Conservation (phyloP, 1,140 invertebrate genomes). For the Heliconius eleuchia region DNA sequence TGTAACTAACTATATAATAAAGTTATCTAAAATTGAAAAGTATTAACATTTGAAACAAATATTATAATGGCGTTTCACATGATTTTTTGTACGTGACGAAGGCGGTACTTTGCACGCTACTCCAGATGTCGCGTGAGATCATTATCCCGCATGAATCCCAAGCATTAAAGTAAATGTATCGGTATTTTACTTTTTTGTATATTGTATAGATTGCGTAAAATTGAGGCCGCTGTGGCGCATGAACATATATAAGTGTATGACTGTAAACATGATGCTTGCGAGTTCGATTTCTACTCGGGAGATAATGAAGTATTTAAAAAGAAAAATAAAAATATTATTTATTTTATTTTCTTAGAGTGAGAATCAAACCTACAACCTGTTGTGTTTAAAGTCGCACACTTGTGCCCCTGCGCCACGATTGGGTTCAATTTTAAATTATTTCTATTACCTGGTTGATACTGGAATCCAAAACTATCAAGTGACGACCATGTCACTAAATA, state of each 20-base stretch:
- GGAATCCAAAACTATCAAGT: neutral
- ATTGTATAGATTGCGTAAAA: neutral
- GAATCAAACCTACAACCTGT: too few relatives aligned
- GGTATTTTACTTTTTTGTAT: neutral
- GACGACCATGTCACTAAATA: neutral
- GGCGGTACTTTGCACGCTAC: neutral
- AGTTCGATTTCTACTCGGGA: neutral
- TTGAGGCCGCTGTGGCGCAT: neutral
- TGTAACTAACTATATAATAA: too few relatives aligned
- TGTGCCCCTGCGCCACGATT: too few relatives aligned
- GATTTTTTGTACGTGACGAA: conserved; percentile 6
- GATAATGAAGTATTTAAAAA: too few relatives aligned
- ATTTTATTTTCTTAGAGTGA: too few relatives aligned
- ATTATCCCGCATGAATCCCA: conserved; percentile 7
- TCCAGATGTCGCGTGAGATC: conserved; percentile 13
- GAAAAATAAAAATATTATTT: too few relatives aligned
- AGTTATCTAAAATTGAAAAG: neutral
- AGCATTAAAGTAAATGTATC: conserved; percentile 4
- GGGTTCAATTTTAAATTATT: neutral
- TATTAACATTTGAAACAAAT: neutral
- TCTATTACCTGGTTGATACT: too few relatives aligned
- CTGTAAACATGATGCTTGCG: neutral
- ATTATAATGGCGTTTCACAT: neutral
- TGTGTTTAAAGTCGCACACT: too few relatives aligned
- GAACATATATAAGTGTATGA: neutral